Evolutionary conservation across 2,113 vertebrate species (phyloP).

Genomic region (Campylorhamphus procurvoides): DNA sequence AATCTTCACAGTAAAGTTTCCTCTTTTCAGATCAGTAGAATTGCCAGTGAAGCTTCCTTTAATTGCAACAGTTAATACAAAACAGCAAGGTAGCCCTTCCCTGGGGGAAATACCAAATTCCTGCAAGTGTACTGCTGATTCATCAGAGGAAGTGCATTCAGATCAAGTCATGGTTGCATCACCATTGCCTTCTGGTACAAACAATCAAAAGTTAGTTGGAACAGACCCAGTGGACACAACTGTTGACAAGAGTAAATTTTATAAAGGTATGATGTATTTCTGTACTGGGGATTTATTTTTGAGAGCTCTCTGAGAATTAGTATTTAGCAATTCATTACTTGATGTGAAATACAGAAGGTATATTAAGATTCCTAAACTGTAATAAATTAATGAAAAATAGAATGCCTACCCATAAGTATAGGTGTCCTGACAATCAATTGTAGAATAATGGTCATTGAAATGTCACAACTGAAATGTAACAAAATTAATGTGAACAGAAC

Average conservation of each 20-base stretch:
- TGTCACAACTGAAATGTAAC: neutral
- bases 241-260: neutral
- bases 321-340: neutral
- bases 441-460: neutral
- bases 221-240: neutral
- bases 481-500: neutral
- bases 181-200: slow-evolving; percentile 11
- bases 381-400: neutral
- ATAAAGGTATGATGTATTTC: slow-evolving; percentile 58
- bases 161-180: neutral
- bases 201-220: slow-evolving; percentile 18
- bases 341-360: neutral
- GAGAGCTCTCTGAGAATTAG: neutral
- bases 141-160: neutral
- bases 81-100: neutral
- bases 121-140: neutral
- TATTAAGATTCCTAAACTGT: neutral
- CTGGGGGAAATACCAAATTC: neutral
- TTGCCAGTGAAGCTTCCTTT: slow-evolving; percentile 36
- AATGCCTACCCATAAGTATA: neutral
- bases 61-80: slow-evolving; percentile 27
- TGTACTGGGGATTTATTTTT: neutral
- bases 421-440: neutral
- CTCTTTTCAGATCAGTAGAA: slow-evolving; percentile 15
- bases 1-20: neutral